A percentile compares a stretch with the other conserved stretches of the same genome.
Conservation (phyloP, 2,888 invertebrate species). For the Chironomus tentans region DNA sequence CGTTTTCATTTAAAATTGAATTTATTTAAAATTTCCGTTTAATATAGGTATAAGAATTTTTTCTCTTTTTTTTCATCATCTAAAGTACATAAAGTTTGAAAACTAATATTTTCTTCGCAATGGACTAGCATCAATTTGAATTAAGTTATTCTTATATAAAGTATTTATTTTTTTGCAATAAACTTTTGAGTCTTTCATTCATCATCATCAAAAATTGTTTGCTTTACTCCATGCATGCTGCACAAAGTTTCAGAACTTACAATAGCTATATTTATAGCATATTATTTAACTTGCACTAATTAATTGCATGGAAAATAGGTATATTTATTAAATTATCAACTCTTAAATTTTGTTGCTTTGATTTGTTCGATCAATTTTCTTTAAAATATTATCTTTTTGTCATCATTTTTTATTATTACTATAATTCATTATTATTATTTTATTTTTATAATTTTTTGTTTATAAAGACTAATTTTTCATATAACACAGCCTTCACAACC, state of each 20-base stretch:
- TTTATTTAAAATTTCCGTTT: background rate
- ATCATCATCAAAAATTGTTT: background rate
- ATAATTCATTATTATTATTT: background rate
- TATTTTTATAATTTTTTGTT: background rate
- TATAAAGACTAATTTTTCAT: background rate
- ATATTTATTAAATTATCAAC: background rate
- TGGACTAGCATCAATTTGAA: conserved; percentile 15
- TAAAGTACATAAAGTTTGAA: background rate
- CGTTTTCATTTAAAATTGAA: background rate
- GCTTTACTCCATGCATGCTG: background rate
- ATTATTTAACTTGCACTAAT: background rate
- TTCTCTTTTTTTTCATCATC: background rate
- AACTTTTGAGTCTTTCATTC: background rate
- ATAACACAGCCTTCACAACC: conserved; percentile 27
- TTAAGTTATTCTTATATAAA: conserved; percentile 3
- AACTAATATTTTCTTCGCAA: background rate
- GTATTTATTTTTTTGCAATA: background rate
- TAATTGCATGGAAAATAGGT: background rate
- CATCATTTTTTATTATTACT: background rate
- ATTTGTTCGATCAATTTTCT: background rate
- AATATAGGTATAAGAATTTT: background rate
- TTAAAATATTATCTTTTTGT: background rate
- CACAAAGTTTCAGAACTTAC: background rate
- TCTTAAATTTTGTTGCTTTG: background rate
- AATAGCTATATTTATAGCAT: background rate